Conservation (phyloP, 2,888 invertebrate genomes). For the Tenthredo amoena region DNA sequence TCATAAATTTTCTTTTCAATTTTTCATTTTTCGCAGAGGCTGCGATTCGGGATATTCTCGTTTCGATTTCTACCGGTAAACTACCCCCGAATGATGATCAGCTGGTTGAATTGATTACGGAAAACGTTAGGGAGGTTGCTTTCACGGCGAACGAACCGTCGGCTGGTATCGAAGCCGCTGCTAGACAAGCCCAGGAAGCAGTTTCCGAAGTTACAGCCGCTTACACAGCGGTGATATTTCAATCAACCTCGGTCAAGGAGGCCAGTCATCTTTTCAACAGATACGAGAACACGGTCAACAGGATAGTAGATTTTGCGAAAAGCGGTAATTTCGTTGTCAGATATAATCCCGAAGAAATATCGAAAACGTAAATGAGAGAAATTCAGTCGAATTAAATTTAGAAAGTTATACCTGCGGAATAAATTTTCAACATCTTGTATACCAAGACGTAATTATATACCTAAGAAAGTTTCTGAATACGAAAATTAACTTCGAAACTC, state of each 20-base stretch:
- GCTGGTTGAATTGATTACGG: slow-evolving; percentile 64
- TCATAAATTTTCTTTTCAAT: not conserved
- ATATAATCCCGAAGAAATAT: not conserved
- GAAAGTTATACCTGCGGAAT: not conserved
- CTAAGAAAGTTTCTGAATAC: not conserved
- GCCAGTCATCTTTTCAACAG: slow-evolving; percentile 63
- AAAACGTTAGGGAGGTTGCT: slow-evolving; percentile 57
- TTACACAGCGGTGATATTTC: slow-evolving; percentile 68
- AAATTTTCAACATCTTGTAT: not conserved
- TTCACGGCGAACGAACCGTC: slow-evolving; percentile 52
- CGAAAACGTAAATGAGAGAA: not conserved
- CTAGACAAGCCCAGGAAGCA: slow-evolving; percentile 64
- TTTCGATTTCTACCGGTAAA: slow-evolving; percentile 59
- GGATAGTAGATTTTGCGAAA: slow-evolving; percentile 68
- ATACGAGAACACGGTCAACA: slow-evolving; percentile 66
- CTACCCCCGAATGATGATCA: slow-evolving; percentile 56
- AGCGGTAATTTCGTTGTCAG: slow-evolving; percentile 58
- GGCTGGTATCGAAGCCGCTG: slow-evolving; percentile 65
- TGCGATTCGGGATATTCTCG: slow-evolving; percentile 57
- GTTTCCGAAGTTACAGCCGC: slow-evolving; percentile 68
- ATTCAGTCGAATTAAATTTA: not conserved
- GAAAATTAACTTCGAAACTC: not conserved
- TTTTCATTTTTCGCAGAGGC: slow-evolving; percentile 47
- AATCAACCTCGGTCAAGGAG: slow-evolving; percentile 62
- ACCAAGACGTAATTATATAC: not conserved